These are phyloP conservation scores for Omphaloscelis lunosa DNA, from an alignment of 2,888 invertebrate genomes.

Conservation along the genomic window DNA sequence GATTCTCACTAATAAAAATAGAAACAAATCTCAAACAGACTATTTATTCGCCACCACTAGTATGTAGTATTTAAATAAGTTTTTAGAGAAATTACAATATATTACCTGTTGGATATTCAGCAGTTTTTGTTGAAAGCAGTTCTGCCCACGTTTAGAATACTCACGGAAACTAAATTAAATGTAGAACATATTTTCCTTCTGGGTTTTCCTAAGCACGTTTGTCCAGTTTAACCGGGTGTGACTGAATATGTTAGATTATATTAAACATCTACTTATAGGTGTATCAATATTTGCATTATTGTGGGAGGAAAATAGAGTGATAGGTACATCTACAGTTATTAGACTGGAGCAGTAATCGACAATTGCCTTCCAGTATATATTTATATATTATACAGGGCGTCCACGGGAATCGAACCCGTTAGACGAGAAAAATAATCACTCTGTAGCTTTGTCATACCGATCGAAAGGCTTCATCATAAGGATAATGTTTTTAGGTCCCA, in stretches of 20 bases:
- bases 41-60: constrained; percentile 15
- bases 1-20: constrained; percentile 4
- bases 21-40: background rate
- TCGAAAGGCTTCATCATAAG: no score
- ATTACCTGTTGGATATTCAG: constrained; percentile 4
- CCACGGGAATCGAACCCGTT: no score
- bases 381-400: no score
- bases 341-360: no score
- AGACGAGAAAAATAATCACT: no score
- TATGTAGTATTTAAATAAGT: constrained; percentile 50
- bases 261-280: background rate
- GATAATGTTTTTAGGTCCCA: no score
- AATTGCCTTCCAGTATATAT: no score
- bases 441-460: no score
- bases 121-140: constrained; percentile 29
- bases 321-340: no score
- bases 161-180: constrained; percentile 34
- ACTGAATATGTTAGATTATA: constrained; percentile 35
- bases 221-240: constrained; percentile 18
- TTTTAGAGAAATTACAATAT: constrained; percentile 60
- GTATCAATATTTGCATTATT: background rate
- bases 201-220: background rate
- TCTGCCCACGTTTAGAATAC: constrained; percentile 36
- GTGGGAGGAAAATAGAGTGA: background rate
- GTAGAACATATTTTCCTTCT: constrained; percentile 8